Base-by-base conservation (phyloP, 2,888 invertebrate genomes). In the Eulithis testata region DNA sequence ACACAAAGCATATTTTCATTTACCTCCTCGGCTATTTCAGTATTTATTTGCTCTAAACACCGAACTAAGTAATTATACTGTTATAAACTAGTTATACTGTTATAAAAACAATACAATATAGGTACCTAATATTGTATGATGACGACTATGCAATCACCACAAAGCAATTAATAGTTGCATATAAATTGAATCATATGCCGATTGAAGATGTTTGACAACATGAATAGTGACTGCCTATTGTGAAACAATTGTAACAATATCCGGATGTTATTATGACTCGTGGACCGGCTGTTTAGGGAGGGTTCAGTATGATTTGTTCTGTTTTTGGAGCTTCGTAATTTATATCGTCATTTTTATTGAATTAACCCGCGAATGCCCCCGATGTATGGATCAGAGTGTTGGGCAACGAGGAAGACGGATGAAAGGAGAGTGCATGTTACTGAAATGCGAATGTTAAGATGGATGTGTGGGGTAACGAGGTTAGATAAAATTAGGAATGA, bases 251-350 rank as follows among this genome's bases (percentile, higher is more conserved):
- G 78, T 45, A 83, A 87, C 85, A 86, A 85, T 80, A 81, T 75
- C 79, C 84, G 87, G 88, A 88, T 84, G 81, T 74, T 71, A 80
- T 78, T 75, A 77, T 78, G 70, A 81, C 9, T 76, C 73, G 79
- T 71, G 79, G 79, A 81, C 72, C 74, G 71, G 72, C 57, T 73
- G 73, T 76, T 78, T 79, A 76, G 70, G 12, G 11, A 31, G 14
- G 7, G 6, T 3, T 47, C 14, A 14, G 14, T 14, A 14, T 47
- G 45, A 47, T 47, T 14, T n/a, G n/a, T 3, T 14, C 45, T 47
- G 14, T 47, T 47, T 47, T 47, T 14, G 44, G n/a, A 14, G 14
- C 9, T 40, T 40, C 8, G 7, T 40, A 40, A 40, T 40, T 2
- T 40, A 40, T 31, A 31, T 31, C 31, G 31, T 31, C 5, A 31